Conservation (phyloP, 2,797 vertebrate genomes). For the Xerus rutilus region DNA sequence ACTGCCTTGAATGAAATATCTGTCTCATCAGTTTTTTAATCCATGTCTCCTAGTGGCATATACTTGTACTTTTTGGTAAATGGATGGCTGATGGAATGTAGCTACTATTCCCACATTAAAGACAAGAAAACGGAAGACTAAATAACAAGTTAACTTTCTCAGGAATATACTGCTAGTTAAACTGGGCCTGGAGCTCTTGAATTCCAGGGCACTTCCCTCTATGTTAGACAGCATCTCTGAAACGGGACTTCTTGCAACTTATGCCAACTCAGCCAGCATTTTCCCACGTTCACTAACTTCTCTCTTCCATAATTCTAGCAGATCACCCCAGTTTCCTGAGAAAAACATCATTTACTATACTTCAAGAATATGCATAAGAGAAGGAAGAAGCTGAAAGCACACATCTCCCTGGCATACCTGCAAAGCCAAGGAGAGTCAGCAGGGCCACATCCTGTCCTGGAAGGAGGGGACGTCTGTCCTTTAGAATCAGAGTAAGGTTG, state of each 20-base stretch:
- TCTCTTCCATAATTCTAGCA: background rate
- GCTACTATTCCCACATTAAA: background rate
- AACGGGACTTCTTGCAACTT: background rate
- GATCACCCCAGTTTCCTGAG: background rate
- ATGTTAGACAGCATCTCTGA: background rate
- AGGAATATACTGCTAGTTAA: background rate
- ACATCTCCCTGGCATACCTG: conserved; percentile 85
- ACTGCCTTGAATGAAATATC: background rate
- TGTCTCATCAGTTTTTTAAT: background rate
- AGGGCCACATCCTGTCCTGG: conserved; percentile 89
- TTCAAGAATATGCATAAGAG: background rate
- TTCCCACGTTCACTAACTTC: background rate
- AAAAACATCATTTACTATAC: background rate
- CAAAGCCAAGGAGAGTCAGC: conserved; percentile 90
- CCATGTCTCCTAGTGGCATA: background rate
- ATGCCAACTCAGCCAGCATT: background rate
- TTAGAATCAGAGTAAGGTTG: conserved; percentile 87
- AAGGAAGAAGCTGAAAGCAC: background rate
- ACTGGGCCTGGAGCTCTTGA: background rate
- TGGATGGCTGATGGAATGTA: background rate
- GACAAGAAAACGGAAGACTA: background rate
- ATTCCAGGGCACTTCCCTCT: background rate
- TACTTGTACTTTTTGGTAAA: background rate
- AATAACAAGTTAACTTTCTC: background rate
- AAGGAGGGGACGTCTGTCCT: conserved; percentile 79